These are phyloP conservation scores for Sceloporus undulatus DNA, from an alignment of 2,113 vertebrate genomes.

Conservation along the genomic window DNA sequence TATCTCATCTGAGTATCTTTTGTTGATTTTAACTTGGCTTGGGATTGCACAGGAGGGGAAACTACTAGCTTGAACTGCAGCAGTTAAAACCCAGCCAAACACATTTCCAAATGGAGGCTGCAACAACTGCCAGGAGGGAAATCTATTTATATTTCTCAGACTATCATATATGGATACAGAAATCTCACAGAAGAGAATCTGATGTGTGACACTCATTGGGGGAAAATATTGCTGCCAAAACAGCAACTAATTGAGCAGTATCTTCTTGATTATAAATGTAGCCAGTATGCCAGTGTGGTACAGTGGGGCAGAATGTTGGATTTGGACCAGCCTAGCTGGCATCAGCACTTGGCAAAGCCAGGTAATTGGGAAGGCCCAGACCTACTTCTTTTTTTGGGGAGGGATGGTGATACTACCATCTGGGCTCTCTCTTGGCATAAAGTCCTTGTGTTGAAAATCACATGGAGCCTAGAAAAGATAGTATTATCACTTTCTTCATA, in stretches of 20 bases:
- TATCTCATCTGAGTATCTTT: background rate
- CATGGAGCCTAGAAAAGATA: background rate
- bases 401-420: background rate
- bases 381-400: no score
- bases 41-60: background rate
- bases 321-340: background rate
- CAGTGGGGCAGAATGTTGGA: background rate
- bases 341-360: background rate
- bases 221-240: conserved; percentile 39
- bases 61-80: background rate
- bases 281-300: background rate
- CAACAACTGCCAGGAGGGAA: conserved; percentile 1
- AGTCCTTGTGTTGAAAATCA: background rate
- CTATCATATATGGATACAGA: conserved; percentile 28
- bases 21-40: background rate
- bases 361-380: background rate
- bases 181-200: conserved; percentile 6
- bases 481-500: background rate
- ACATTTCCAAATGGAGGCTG: conserved; percentile 30
- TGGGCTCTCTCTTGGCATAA: background rate
- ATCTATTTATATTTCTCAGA: conserved; percentile 25
- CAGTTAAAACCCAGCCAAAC: conserved; percentile 30
- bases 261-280: conserved; percentile 19
- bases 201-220: conserved; percentile 19
- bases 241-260: conserved; percentile 38